Evolutionary conservation across 2,888 invertebrate species (phyloP).

Genomic region (Ernsta delagoae): DNA sequence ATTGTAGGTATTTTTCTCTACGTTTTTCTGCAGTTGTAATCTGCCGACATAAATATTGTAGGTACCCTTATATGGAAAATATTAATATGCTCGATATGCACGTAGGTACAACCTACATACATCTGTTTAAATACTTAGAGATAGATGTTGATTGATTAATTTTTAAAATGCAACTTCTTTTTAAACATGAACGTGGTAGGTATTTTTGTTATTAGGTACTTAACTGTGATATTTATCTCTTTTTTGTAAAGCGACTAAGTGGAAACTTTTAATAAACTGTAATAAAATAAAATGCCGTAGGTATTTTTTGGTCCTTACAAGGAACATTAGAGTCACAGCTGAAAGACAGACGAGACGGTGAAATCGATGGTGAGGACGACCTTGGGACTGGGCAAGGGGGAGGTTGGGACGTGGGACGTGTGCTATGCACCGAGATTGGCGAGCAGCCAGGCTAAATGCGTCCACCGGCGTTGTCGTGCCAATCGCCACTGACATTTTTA

Average conservation of each 20-base stretch:
- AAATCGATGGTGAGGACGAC: conserved; percentile 54
- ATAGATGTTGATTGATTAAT: no score
- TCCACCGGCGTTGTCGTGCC: conserved; percentile 76
- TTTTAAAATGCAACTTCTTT: no score
- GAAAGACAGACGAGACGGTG: conserved; percentile 1
- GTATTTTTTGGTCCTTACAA: no score
- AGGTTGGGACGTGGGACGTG: conserved; percentile 57
- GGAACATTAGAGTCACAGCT: not conserved
- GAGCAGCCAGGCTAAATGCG: no score
- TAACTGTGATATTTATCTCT: no score
- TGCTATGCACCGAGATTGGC: conserved; percentile 69
- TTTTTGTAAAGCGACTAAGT: no score
- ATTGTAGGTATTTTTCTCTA: not conserved
- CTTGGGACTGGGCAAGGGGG: conserved; percentile 67
- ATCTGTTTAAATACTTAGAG: no score
- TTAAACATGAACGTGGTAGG: no score
- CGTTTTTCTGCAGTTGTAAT: conserved; percentile 2
- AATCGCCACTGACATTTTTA: conserved; percentile 77
- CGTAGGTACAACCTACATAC: no score
- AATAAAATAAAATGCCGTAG: no score
- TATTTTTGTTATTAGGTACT: no score
- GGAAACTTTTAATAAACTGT: not conserved
- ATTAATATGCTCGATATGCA: no score
- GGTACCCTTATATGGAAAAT: not conserved
- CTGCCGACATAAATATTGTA: not conserved